phyloP scores from a whole-genome alignment of 1,140 invertebrate genomes.

The Portunus trituberculatus region DNA sequence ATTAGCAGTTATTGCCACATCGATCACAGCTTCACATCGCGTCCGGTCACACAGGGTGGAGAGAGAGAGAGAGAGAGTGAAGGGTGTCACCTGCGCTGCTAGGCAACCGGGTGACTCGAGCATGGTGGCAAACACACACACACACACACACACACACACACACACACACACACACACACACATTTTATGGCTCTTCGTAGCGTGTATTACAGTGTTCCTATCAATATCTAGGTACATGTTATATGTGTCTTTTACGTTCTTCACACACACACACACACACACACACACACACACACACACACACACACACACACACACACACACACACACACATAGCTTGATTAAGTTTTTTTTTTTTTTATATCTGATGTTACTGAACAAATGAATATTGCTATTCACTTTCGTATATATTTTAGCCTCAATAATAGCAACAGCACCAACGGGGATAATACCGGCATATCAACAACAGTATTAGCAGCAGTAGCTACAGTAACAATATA shows the following conservation, averaged over 20 bases:
- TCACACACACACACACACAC: constrained; percentile 24
- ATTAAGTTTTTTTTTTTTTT: too few relatives aligned
- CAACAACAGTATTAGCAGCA: too few relatives aligned
- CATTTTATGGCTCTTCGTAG: too few relatives aligned
- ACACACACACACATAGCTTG: background rate
- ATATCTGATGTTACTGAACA: too few relatives aligned
- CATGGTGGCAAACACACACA: background rate
- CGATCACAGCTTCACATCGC: background rate
- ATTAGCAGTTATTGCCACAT: background rate
- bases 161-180: constrained; percentile 7
- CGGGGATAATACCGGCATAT: too few relatives aligned
- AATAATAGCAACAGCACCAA: too few relatives aligned
- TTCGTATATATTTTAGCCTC: too few relatives aligned
- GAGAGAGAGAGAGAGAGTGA: background rate
- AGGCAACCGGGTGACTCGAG: background rate
- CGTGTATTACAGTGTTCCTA: too few relatives aligned
- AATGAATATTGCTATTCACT: too few relatives aligned
- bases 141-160: constrained; percentile 28
- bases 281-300: constrained; percentile 8
- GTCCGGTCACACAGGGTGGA: background rate
- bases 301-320: constrained; percentile 27
- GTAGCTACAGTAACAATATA: too few relatives aligned
- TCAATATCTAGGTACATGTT: too few relatives aligned
- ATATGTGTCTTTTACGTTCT: too few relatives aligned
- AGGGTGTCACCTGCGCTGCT: constrained; percentile 6